These are phyloP conservation scores for Stigmatopora argus DNA, from an alignment of 2,113 vertebrate species.

Conservation along the genomic window DNA sequence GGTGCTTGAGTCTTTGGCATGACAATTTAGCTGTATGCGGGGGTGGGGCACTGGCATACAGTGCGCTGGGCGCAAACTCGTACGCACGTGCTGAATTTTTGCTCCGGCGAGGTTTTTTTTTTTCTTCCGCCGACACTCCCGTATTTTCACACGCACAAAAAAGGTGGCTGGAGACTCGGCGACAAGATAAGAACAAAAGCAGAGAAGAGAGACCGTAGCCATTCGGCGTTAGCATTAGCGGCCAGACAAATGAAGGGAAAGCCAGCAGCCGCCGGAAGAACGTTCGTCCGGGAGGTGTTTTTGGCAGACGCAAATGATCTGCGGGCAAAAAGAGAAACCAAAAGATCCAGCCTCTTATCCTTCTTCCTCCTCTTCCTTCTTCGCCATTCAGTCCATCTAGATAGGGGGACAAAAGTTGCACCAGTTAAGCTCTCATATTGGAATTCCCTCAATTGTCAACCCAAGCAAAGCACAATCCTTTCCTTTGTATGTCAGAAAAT, in stretches of 20 bases:
- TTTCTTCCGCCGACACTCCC: not conserved
- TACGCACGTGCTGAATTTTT: slow-evolving; percentile 18
- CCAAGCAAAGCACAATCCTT: too few species aligned
- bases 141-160: not conserved
- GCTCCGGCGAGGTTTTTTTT: not conserved
- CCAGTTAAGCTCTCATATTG: not conserved
- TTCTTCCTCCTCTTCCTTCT: slow-evolving; percentile 26
- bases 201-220: not conserved
- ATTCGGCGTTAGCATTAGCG: slow-evolving; percentile 1
- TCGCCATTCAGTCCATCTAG: slow-evolving; percentile 66
- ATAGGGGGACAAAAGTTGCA: slow-evolving; percentile 8
- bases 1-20: slow-evolving; percentile 75
- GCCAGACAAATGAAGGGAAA: slow-evolving; percentile 27
- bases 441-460: too few species aligned
- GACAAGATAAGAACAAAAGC: slow-evolving; percentile 13
- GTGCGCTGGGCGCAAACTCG: slow-evolving; percentile 38
- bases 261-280: slow-evolving; percentile 47
- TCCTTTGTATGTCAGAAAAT: too few species aligned
- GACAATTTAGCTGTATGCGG: slow-evolving; percentile 75
- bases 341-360: slow-evolving; percentile 48
- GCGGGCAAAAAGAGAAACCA: slow-evolving; percentile 72
- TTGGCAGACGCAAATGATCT: slow-evolving; percentile 69
- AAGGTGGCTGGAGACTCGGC: not conserved
- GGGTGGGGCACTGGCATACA: slow-evolving; percentile 33
- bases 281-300: slow-evolving; percentile 58